Base-by-base conservation (phyloP, 2,113 vertebrate genomes). In the Datnioides undecimradiatus region DNA sequence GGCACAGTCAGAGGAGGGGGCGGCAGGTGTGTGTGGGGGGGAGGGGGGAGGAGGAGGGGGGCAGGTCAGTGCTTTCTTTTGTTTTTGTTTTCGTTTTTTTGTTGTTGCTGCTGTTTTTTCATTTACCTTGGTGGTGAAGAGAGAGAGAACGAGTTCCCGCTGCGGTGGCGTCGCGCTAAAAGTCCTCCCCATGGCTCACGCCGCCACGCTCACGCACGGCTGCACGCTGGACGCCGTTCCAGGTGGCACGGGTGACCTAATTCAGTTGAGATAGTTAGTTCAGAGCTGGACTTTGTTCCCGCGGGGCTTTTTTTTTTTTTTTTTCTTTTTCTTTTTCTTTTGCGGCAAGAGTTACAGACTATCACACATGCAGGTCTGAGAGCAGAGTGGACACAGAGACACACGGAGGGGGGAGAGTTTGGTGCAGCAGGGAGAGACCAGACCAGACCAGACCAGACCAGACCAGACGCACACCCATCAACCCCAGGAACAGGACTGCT, bases 211-310 rank as follows among this genome's bases (percentile, higher is more conserved):
- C 82, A 76, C 79, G 43, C 83, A 79, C 60, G 74, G 80, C 68
- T 63, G 73, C 89, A 60, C 78, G 72, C 79, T 54, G 84, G n/a
- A n/a, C n/a, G 81, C 80, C 65, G 67, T 79, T 88, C 92, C 88
- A 73, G 86, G 77, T 63, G 89, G 84, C 88, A 76, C 36, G 68
- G 68, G 89, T 80, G 79, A 93, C 90, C 91, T 92, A 93, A 87
- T 93, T 94, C 93, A 93, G 92, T 94, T 92, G 91, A 93, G 87
- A 94, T 90, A 92, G 93, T 94, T 92, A 94, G 93, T 94, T 88
- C 85, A 91, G 79, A 87, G 86, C 84, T 82, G 90, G 86, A 82
- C 76, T 82, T 62, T 82, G n/a, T n/a, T n/a, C n/a, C n/a, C 60
- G 74, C 23, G 40, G 77, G 68, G 51, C 40, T 63, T 29, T 25